Evolutionary conservation across 2,797 vertebrate genomes (phyloP).

Genomic region (Hippoglossus hippoglossus): DNA sequence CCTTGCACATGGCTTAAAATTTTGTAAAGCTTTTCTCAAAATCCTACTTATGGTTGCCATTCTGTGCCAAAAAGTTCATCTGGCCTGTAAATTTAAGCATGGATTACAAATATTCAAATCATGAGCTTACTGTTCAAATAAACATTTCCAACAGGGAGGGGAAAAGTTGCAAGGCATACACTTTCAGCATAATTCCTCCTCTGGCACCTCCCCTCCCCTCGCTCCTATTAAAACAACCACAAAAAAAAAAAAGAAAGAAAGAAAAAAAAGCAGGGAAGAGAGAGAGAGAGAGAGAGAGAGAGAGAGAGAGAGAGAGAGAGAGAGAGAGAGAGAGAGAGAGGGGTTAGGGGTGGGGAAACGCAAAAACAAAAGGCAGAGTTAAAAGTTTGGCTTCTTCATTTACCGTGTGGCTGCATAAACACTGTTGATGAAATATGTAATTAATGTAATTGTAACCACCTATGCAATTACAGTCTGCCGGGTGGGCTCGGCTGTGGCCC

Average conservation of each 20-base stretch:
- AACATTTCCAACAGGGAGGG: conserved; percentile 88
- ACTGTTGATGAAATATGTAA: conserved; percentile 86
- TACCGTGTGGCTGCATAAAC: conserved; percentile 83
- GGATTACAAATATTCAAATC: conserved; percentile 93
- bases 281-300: conserved; percentile 23
- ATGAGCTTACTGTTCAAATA: conserved; percentile 93
- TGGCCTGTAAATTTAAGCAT: conserved; percentile 92
- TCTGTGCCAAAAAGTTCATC: conserved; percentile 91
- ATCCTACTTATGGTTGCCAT: conserved; percentile 90
- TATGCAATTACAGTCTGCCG: conserved; percentile 83
- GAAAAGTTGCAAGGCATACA: conserved; percentile 90
- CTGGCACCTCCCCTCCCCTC: conserved; percentile 81
- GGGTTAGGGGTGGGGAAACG: conserved; percentile 42
- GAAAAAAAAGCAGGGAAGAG: conserved; percentile 17
- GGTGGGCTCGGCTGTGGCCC: conserved; percentile 72
- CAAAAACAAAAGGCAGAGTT: conserved; percentile 80
- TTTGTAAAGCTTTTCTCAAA: conserved; percentile 90
- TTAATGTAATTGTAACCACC: conserved; percentile 89
- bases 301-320: neutral
- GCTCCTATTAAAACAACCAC: conserved; percentile 77
- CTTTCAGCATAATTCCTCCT: conserved; percentile 88
- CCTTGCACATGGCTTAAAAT: conserved; percentile 91
- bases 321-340: conserved; percentile 20
- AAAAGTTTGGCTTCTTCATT: conserved; percentile 82
- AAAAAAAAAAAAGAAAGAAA: conserved; percentile 56